A percentile compares a stretch with the other conserved stretches of the same genome.
Conservation (phyloP, 2,113 vertebrate genomes). For the Plecotus auritus region DNA sequence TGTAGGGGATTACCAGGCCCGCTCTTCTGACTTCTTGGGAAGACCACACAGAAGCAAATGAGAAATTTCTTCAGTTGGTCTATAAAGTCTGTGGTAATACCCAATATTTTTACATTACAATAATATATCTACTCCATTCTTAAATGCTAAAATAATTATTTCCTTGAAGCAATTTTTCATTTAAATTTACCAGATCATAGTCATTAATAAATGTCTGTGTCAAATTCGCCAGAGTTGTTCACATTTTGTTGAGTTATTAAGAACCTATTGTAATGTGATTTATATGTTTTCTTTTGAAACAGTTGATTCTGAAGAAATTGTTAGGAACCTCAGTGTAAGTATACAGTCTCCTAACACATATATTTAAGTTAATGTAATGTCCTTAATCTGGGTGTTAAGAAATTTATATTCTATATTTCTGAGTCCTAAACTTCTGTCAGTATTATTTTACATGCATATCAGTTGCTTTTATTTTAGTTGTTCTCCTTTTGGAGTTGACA, state of each 20-base stretch:
- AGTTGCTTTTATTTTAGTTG: neutral
- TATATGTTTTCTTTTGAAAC: slow-evolving; percentile 69
- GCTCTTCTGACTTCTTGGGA: neutral
- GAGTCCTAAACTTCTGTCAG: neutral
- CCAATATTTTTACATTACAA: neutral
- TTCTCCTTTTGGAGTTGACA: neutral
- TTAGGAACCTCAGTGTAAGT: slow-evolving; percentile 95
- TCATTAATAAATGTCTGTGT: neutral
- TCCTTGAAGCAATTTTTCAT: neutral
- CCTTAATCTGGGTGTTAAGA: neutral
- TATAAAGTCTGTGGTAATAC: neutral
- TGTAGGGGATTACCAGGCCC: neutral
- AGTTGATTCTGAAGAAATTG: slow-evolving; percentile 93
- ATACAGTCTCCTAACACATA: slow-evolving; percentile 13
- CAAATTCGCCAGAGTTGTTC: neutral
- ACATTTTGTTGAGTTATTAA: neutral
- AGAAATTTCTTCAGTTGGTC: neutral
- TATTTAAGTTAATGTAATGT: neutral
- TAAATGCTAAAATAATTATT: slow-evolving; percentile 2
- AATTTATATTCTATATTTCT: neutral
- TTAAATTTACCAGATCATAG: neutral
- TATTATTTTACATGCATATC: neutral
- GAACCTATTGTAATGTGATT: slow-evolving; percentile 7
- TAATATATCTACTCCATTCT: neutral
- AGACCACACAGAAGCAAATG: neutral